Conservation (phyloP, 2,113 vertebrate species). For the Dissostichus mawsoni region DNA sequence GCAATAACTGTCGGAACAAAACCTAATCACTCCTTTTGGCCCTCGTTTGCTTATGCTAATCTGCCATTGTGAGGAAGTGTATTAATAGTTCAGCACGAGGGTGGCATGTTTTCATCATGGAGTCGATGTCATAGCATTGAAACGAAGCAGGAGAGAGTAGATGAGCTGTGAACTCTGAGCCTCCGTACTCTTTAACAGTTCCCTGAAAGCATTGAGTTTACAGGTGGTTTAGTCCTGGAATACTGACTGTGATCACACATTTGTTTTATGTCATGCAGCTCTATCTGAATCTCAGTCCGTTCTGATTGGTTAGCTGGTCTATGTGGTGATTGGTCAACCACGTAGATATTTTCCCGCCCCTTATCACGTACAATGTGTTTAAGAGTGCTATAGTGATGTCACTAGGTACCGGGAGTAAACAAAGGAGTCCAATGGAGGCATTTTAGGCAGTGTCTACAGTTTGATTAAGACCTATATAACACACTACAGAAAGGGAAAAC, state of each 20-base stretch:
- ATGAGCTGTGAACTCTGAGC: slow-evolving; percentile 8
- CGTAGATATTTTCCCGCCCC: too few species aligned
- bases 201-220: not conserved
- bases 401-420: too few species aligned
- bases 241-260: too few species aligned
- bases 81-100: slow-evolving; percentile 31
- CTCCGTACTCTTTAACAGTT: not conserved
- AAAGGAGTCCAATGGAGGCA: too few species aligned
- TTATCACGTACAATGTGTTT: too few species aligned
- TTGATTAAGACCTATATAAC: too few species aligned
- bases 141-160: not conserved
- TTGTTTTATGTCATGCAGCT: not conserved
- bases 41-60: slow-evolving; percentile 59
- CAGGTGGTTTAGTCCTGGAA: not conserved
- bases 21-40: slow-evolving; percentile 61
- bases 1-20: slow-evolving; percentile 57
- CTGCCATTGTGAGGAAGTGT: slow-evolving; percentile 38
- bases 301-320: too few species aligned
- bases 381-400: too few species aligned
- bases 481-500: too few species aligned
- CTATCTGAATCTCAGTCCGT: not conserved
- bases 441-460: too few species aligned
- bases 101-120: slow-evolving; percentile 5
- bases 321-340: too few species aligned
- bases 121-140: not conserved